A percentile compares a stretch with the other conserved stretches of the same genome.
Evolutionary conservation across 2,113 vertebrate genomes (phyloP).

Genomic region (Megaceryle maxima): DNA sequence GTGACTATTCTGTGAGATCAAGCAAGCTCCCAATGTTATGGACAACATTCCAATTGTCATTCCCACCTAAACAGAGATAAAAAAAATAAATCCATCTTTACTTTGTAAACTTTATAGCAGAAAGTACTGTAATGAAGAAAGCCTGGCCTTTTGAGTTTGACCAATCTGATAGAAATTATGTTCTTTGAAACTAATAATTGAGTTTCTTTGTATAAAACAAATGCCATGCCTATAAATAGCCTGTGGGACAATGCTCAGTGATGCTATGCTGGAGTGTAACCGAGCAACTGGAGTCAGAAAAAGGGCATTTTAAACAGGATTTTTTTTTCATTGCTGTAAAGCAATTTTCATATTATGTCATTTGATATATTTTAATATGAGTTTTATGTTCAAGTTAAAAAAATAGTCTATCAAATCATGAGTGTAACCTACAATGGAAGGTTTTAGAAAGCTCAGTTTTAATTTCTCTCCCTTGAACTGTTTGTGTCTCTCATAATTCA

Average conservation of each 20-base stretch:
- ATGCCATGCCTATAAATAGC: background rate
- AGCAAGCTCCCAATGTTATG: background rate
- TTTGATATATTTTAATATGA: background rate
- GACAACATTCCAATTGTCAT: background rate
- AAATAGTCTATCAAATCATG: background rate
- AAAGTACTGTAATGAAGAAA: background rate
- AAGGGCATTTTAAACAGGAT: background rate
- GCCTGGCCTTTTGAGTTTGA: background rate
- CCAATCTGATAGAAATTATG: background rate
- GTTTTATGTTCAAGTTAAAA: background rate
- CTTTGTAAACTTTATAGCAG: background rate
- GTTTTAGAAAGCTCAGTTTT: background rate
- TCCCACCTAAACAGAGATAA: background rate
- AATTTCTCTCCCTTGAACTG: background rate
- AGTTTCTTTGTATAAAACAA: slow-evolving; percentile 28
- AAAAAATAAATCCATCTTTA: background rate
- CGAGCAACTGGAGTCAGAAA: background rate
- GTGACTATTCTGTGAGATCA: background rate
- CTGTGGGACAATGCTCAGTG: background rate
- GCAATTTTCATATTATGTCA: background rate
- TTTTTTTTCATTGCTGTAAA: background rate
- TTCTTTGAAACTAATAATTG: slow-evolving; percentile 29
- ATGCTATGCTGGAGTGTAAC: background rate
- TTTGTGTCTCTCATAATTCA: background rate
- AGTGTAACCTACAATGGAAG: background rate